A percentile compares a stretch with the other conserved stretches of the same genome.
phyloP scores from a whole-genome alignment of 2,888 invertebrate genomes.

The Hypomecis punctinalis region DNA sequence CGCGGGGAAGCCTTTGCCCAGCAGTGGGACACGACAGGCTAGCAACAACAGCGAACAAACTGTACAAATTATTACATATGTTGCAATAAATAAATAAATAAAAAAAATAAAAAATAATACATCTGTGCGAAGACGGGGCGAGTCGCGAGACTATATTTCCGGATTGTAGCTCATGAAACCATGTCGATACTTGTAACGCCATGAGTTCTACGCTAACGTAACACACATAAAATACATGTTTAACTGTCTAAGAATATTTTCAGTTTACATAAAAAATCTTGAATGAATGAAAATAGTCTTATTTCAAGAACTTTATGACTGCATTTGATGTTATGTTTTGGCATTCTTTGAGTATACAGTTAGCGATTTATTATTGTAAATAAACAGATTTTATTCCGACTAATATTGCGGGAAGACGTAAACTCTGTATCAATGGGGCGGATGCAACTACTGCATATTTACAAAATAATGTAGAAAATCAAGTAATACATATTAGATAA shows the following conservation, averaged over 20 bases:
- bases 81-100: no score
- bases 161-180: no score
- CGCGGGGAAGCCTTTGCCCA: no score
- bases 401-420: conserved; percentile 6
- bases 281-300: not conserved
- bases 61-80: no score
- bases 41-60: no score
- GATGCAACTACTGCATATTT: conserved; percentile 6
- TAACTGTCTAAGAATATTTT: not conserved
- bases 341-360: conserved; percentile 15
- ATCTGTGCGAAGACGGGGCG: no score
- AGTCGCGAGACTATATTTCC: no score
- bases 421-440: not conserved
- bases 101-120: no score
- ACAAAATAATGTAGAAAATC: not conserved
- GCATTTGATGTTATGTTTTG: conserved; percentile 18
- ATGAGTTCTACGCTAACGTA: no score
- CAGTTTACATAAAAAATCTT: not conserved
- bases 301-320: conserved; percentile 5
- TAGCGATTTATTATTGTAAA: conserved; percentile 19
- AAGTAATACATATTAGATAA: not conserved
- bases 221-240: no score
- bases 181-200: no score
- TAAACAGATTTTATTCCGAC: conserved; percentile 19
- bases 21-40: no score